Percentiles rank a stretch among this genome's conserved stretches.
Conservation (phyloP, 2,888 invertebrate species). For the Malthinus flaveolus region DNA sequence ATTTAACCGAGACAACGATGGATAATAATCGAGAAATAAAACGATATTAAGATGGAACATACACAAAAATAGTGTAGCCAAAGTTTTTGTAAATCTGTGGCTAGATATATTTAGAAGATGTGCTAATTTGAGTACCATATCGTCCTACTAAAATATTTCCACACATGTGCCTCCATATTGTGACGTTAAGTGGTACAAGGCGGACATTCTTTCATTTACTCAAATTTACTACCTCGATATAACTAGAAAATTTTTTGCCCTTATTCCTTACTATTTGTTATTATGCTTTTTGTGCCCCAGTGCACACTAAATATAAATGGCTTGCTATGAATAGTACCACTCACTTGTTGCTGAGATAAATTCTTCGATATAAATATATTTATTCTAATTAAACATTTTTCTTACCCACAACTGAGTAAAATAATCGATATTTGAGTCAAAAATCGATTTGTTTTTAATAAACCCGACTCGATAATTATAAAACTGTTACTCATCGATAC, state of each 20-base stretch:
- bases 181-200: conserved; percentile 32
- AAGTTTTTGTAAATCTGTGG: conserved; percentile 32
- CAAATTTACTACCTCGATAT: conserved; percentile 17
- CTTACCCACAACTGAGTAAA: too few relatives aligned
- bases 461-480: too few relatives aligned
- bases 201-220: conserved; percentile 20
- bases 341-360: conserved; percentile 17
- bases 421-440: too few relatives aligned
- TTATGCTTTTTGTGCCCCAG: conserved; percentile 8
- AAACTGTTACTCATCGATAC: too few relatives aligned
- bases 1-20: too few relatives aligned
- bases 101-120: conserved; percentile 34
- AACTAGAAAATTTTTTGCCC: conserved; percentile 12
- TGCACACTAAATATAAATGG: conserved; percentile 10
- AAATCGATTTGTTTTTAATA: too few relatives aligned
- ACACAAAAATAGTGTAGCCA: conserved; percentile 33
- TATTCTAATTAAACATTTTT: too few relatives aligned
- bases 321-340: conserved; percentile 11
- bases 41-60: too few relatives aligned
- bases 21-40: too few relatives aligned
- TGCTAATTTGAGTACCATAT: conserved; percentile 36
- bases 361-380: neutral
- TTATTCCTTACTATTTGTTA: conserved; percentile 8
- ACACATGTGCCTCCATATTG: conserved; percentile 34
- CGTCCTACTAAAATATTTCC: conserved; percentile 35